Percentiles rank a stretch among this genome's conserved stretches.
Conservation (phyloP, 2,113 vertebrate genomes). For the Oryzias celebensis region DNA sequence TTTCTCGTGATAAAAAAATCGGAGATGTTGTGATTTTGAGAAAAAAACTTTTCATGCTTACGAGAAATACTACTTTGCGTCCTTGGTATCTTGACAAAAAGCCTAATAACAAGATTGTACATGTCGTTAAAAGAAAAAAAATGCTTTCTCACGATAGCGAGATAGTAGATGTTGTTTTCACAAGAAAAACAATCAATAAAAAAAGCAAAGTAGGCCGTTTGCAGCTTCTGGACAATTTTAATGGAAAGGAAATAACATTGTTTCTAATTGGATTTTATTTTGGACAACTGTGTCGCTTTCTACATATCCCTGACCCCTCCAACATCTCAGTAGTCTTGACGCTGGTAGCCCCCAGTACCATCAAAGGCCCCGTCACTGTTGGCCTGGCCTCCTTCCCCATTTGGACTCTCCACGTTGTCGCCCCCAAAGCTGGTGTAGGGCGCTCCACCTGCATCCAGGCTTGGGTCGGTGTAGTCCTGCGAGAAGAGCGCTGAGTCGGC, state of each 20-base stretch:
- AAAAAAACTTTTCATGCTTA: too few species aligned
- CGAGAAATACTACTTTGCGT: too few species aligned
- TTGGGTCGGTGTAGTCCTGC: conserved; percentile 96
- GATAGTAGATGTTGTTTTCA: too few species aligned
- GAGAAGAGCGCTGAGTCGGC: conserved; percentile 97
- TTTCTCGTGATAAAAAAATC: too few species aligned
- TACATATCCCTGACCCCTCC: not conserved
- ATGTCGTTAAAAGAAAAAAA: too few species aligned
- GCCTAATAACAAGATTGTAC: too few species aligned
- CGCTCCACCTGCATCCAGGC: conserved; percentile 84
- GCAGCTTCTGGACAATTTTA: not conserved
- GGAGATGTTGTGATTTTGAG: too few species aligned
- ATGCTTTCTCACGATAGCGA: too few species aligned
- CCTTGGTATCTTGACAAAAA: too few species aligned
- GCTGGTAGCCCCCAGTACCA: conserved; percentile 86
- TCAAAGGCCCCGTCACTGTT: conserved; percentile 79
- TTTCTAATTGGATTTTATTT: conserved; percentile 18
- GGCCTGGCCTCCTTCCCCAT: conserved; percentile 72
- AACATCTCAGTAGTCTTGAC: conserved; percentile 87
- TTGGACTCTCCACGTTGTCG: conserved; percentile 81
- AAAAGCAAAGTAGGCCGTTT: too few species aligned
- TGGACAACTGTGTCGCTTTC: conserved; percentile 15
- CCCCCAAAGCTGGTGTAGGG: conserved; percentile 88
- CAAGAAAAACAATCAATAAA: too few species aligned
- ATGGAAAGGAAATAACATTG: conserved; percentile 9